These are phyloP conservation scores for Rhamnusium bicolor DNA, from an alignment of 2,888 invertebrate species.

Conservation along the genomic window DNA sequence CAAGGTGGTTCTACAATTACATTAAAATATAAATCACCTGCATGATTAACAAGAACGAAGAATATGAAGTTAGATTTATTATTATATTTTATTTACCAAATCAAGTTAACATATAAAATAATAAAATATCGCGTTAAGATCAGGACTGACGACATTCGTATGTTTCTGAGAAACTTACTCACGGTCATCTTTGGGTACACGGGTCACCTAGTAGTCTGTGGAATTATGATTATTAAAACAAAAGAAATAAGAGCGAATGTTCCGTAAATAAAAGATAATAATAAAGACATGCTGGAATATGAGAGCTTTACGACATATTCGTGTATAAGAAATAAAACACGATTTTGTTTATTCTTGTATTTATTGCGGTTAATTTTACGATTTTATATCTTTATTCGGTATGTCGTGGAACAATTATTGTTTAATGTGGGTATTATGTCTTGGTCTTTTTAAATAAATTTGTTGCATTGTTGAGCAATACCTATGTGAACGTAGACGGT, in stretches of 20 bases:
- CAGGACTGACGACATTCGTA: constrained; percentile 54
- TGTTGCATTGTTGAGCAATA: not conserved
- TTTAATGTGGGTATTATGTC: constrained; percentile 25
- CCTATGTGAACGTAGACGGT: not conserved
- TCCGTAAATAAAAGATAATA: constrained; percentile 45
- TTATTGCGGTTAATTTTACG: constrained; percentile 49
- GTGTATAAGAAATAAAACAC: constrained; percentile 52
- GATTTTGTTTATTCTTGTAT: constrained; percentile 49
- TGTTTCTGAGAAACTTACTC: constrained; percentile 52
- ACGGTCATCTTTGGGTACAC: constrained; percentile 54
- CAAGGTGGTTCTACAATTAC: constrained; percentile 49
- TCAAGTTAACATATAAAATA: constrained; percentile 36
- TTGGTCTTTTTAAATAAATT: not conserved
- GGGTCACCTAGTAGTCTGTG: constrained; percentile 53
- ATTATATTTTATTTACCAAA: constrained; percentile 45
- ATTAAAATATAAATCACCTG: constrained; percentile 52
- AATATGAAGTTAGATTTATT: constrained; percentile 53
- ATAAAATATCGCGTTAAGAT: constrained; percentile 56
- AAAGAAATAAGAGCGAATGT: constrained; percentile 55
- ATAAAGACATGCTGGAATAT: constrained; percentile 48
- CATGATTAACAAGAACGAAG: constrained; percentile 55
- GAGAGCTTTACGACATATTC: constrained; percentile 50
- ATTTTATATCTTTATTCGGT: constrained; percentile 48
- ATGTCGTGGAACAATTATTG: constrained; percentile 38
- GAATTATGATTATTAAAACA: constrained; percentile 57